These are phyloP conservation scores for Umimayanthus chanpuru DNA, from an alignment of 92 coral and sea anemone genomes.

Conservation along the genomic window DNA sequence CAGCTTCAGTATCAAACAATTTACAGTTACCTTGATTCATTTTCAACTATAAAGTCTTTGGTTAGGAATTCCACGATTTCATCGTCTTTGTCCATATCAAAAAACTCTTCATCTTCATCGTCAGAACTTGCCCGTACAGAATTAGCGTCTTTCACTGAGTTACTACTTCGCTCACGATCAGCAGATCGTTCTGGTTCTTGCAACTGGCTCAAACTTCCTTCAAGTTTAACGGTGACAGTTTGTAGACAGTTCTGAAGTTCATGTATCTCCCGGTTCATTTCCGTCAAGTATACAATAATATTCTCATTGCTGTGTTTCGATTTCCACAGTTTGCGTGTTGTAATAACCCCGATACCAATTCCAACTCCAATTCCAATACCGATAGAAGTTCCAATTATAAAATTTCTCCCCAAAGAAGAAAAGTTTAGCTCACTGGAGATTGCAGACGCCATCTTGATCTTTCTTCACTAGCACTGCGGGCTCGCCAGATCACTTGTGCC, in stretches of 20 bases:
- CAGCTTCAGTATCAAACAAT: background rate
- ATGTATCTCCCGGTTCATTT: constrained; percentile 72
- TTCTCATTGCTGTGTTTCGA: constrained; percentile 51
- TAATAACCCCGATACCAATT: constrained; percentile 70
- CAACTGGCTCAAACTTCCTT: constrained; percentile 34
- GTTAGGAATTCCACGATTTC: constrained; percentile 39
- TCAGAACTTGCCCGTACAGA: constrained; percentile 59
- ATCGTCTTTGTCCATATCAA: constrained; percentile 78
- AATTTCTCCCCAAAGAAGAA: constrained; percentile 61
- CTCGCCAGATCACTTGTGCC: background rate
- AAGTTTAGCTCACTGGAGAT: constrained; percentile 40
- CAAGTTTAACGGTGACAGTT: constrained; percentile 59
- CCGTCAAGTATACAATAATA: constrained; percentile 69
- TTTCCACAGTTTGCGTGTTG: constrained; percentile 57
- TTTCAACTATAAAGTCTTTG: constrained; percentile 27
- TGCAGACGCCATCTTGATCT: constrained; percentile 77
- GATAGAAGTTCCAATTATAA: constrained; percentile 77
- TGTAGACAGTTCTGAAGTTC: constrained; percentile 57
- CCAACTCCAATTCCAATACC: constrained; percentile 92
- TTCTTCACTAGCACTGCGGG: no score
- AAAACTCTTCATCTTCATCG: constrained; percentile 82
- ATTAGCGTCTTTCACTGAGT: constrained; percentile 45
- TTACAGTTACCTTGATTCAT: constrained; percentile 23
- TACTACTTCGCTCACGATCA: constrained; percentile 15
- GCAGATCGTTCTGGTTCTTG: constrained; percentile 16